Conservation (phyloP, 2,113 vertebrate species). For the Strigops habroptila region DNA sequence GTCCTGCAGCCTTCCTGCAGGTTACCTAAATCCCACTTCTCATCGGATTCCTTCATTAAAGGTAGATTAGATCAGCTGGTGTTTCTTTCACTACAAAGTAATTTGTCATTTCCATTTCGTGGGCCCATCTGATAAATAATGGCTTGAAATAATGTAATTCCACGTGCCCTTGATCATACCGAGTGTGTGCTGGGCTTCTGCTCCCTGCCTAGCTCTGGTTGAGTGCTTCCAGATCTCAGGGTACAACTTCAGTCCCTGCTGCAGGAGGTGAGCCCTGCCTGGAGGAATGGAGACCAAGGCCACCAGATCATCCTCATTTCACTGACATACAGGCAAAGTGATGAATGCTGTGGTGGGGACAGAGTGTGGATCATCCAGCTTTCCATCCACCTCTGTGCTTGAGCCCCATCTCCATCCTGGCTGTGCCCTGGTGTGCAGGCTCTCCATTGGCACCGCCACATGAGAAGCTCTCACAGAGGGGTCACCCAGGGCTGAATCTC, state of each 20-base stretch:
- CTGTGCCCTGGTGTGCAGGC: fast-evolving
- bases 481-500: background rate
- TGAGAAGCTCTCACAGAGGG: background rate
- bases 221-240: background rate
- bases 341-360: background rate
- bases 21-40: background rate
- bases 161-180: background rate
- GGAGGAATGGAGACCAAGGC: background rate
- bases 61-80: background rate
- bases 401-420: background rate
- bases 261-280: background rate
- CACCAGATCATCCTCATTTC: background rate
- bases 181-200: background rate
- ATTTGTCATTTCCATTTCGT: constrained; percentile 39
- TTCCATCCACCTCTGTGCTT: background rate
- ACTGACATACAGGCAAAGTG: background rate
- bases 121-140: constrained; percentile 48
- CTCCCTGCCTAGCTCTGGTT: background rate
- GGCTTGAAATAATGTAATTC: background rate
- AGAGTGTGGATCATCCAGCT: background rate
- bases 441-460: background rate
- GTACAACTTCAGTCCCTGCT: background rate
- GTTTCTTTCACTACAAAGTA: constrained; percentile 44
- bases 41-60: constrained; percentile 26
- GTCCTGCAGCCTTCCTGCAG: background rate